Evolutionary conservation across 2,888 invertebrate genomes (phyloP), one percentile per base, ranked within the genome.

Genomic region (Dasypolia templi): DNA sequence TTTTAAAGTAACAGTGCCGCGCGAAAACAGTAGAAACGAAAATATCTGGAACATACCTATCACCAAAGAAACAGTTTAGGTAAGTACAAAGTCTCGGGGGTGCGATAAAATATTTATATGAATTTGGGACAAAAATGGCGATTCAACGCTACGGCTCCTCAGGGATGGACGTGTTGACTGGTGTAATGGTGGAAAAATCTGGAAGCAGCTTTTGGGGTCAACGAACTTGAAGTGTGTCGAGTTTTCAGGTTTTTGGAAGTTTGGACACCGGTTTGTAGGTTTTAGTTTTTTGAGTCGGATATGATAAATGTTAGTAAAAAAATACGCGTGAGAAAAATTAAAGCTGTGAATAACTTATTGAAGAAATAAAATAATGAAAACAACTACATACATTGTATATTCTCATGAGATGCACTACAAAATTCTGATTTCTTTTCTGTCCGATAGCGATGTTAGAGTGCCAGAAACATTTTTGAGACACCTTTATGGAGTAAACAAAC

Each of bases 41-140:
- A 19, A 22, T 55, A 26, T 65, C 35, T 14, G 3, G 22, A 64
- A 51, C 44, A 35, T 29, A 76, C 22, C 14, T 44, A 42, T 62
- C 35, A 62, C 61, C 56, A 59, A 68, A 61, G 32, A 68, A 68
- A 56, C 46, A 44, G 22, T 56, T n/a, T 51, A 4, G n/a, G 7
- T 49, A 39, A 42, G 42, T 68, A 61, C 35, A 35, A 66, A 46
- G 59, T 61, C 83, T 70, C 82, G 12, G 17, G 68, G 42, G 83
- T 49, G 61, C 56, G 19, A 83, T 85, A 70, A 85, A 70, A 75
- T 82, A 83, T 85, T 85, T 67, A 59, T 73, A 82, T 74, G 72
- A 67, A 85, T 69, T 65, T 65, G 44, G 77, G 68, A 55, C 62
- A 29, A 69, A n/a, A 68, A 39, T 44, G 67, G 64, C 62, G 51